phyloP scores from a whole-genome alignment of 1,140 invertebrate species.

The Melitaea cinxia region DNA sequence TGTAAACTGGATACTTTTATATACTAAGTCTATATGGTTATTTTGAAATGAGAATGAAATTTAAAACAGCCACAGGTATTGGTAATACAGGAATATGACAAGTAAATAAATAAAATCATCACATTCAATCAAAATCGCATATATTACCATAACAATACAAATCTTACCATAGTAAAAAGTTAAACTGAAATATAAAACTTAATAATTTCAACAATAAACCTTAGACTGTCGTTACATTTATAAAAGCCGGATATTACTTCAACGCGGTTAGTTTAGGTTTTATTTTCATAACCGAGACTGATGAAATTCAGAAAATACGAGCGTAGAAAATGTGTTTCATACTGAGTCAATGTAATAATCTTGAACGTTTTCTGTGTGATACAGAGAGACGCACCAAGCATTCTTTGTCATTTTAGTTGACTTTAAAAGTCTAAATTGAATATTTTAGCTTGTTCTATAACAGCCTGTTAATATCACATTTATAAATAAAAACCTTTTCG shows the following conservation, averaged over 20 bases:
- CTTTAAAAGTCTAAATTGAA: not conserved
- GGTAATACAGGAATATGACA: too few relatives aligned
- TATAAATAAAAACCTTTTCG: too few relatives aligned
- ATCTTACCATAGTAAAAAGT: too few relatives aligned
- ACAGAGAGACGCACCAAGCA: not conserved
- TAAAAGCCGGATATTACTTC: slow-evolving; percentile 55
- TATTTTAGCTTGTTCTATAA: not conserved
- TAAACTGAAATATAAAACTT: too few relatives aligned
- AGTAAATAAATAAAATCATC: too few relatives aligned
- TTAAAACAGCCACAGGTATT: too few relatives aligned
- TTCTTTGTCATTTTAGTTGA: not conserved
- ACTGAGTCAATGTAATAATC: slow-evolving; percentile 1
- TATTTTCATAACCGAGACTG: slow-evolving; percentile 36
- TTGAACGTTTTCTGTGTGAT: not conserved
- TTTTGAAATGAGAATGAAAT: too few relatives aligned
- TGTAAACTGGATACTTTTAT: too few relatives aligned
- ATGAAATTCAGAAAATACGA: slow-evolving; percentile 16
- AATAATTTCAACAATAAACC: not conserved
- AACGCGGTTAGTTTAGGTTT: slow-evolving; percentile 41
- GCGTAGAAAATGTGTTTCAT: slow-evolving; percentile 1
- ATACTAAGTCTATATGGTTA: too few relatives aligned
- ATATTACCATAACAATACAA: too few relatives aligned
- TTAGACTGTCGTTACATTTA: slow-evolving; percentile 45
- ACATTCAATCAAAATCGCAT: too few relatives aligned
- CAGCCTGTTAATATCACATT: too few relatives aligned